Base-by-base conservation (phyloP, 2,113 vertebrate species). In the Formicarius rufipectus region DNA sequence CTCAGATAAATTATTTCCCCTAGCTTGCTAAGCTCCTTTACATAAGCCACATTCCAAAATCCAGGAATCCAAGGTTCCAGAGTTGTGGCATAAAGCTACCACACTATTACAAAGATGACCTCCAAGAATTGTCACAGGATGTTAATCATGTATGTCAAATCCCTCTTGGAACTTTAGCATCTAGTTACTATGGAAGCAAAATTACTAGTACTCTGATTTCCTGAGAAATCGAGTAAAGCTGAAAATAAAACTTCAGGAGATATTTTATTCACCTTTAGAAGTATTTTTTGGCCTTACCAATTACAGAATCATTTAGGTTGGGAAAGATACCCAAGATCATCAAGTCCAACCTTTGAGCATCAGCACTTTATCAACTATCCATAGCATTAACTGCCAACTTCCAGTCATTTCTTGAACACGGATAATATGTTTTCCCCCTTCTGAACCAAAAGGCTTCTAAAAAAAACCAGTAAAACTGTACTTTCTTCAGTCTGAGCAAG, bases 31-130 rank as follows among this genome's bases (percentile, higher is more conserved):
- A 84, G 44, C 27, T 42, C 16, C 18, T 75, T 75, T 78, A 47
- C 35, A 35, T 62, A 31, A 49, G 37, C 37, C 21, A 14, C 12
- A 53, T 44, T 53, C 47, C 31, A 67, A 69, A 53, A 2, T 4
- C 3, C 19, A 16, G 19, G 31, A 72, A 58, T 25, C 23, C 3
- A 3, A 42, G 10, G 12, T 35, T 62, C 53, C 11, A 28, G 24
- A 67, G n/a, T 9, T 44, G n/a, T 2, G 16, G 21, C 30, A 22
- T 4, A 30, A 68, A 79, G 27, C 4, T 23, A 25, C 25, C 10
- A 3, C 2, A 1, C 12, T 25, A 9, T 15, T 68, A 47, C 0
- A 1, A 59, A 28, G 31, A 44, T 1, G 2, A 19, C 30, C 22
- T 60, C 33, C 33, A 66, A 39, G 49, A 4, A 7, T 44, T 28